phyloP scores from a whole-genome alignment of 2,888 invertebrate species.

The Lottia scabra region DNA sequence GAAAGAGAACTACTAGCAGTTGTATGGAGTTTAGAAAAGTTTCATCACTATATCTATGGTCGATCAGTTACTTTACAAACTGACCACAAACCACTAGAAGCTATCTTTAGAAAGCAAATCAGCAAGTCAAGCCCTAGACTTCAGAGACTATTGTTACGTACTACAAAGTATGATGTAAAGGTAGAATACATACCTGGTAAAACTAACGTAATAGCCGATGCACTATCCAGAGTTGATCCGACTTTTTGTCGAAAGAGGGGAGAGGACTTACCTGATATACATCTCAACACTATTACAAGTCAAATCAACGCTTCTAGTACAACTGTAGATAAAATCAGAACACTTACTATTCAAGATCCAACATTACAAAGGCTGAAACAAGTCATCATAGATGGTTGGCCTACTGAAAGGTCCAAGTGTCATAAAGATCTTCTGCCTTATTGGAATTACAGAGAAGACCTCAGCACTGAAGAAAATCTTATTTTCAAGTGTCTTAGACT shows the following conservation, averaged over 20 bases:
- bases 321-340: background rate
- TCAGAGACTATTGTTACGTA: conserved; percentile 27
- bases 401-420: background rate
- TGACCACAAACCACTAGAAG: conserved; percentile 34
- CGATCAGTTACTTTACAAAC: conserved; percentile 25
- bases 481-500: conserved; percentile 17
- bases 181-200: conserved; percentile 15
- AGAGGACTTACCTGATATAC: background rate
- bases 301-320: background rate
- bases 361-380: background rate
- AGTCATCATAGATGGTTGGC: conserved; percentile 7
- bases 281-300: background rate
- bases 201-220: conserved; percentile 9
- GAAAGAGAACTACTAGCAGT: background rate
- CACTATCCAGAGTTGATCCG: background rate
- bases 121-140: conserved; percentile 17
- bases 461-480: background rate
- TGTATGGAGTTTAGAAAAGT: conserved; percentile 27
- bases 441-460: background rate
- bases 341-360: conserved; percentile 10
- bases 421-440: background rate
- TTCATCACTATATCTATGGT: conserved; percentile 28
- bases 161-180: conserved; percentile 13
- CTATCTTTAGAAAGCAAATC: conserved; percentile 21
- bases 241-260: background rate